Evolutionary conservation across 2,113 vertebrate genomes (phyloP), one percentile per base, ranked within the genome.

Genomic region (Prietella phreatophila): DNA sequence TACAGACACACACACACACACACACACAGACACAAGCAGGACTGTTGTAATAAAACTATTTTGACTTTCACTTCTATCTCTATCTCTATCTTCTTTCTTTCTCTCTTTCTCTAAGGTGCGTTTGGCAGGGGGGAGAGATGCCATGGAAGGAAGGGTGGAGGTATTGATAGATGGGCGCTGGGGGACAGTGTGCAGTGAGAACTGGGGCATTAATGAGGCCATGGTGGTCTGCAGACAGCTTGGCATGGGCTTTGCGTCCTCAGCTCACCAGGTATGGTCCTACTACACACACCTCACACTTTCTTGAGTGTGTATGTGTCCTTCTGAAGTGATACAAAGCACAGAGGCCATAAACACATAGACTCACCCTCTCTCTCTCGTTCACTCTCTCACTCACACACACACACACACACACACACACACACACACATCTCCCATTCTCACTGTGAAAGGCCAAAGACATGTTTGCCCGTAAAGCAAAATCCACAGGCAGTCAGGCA

Each of bases 161-260:
- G 96, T 99, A 80, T 94, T 96, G 94, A 94, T 97, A 91, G 95
- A 96, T 95, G 82, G 94, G 95, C 96, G 93, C 47, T 99, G 98
- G 98, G 98, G 98, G 0, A 33, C 96, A 0, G 93, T 99, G 84
- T 99, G 98, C 36, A 97, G 97, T 1, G 96, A 97, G n/a, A 97
- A 96, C 93, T 99, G 98, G 98, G 96, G 97, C 5, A 95, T 99
- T 88, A 96, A 93, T 0, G 98, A 99, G 92, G 98, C 98, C 93
- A 99, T 97, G 97, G 98, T 99, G 17, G 96, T 96, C 90, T 99
- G 98, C 90, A 93, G 96, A 69, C 98, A 99, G 89, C 96, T 99
- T 4, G 97, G 98, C 1, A 92, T 97, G 30, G 98, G 98, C 82
- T 99, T 99, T 81, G 98, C 98, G 83, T 96, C 95, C 63, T 92